phyloP scores from a whole-genome alignment of 2,797 vertebrate genomes.

The Steatocranus sp. region DNA sequence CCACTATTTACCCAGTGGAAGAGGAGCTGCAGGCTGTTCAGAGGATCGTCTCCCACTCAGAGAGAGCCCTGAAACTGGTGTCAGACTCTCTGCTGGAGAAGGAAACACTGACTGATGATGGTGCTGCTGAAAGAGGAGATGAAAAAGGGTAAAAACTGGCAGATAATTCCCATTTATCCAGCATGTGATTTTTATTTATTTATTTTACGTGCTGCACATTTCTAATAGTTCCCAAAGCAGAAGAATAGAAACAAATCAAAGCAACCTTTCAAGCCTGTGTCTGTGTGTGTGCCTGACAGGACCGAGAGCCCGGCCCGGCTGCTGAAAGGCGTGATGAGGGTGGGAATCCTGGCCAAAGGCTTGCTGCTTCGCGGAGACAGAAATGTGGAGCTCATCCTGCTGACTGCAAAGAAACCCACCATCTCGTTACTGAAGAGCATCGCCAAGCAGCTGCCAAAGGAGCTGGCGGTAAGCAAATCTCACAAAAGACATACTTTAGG shows the following conservation, averaged over 20 bases:
- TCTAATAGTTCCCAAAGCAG: background rate
- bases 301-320: conserved; percentile 55
- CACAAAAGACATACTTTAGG: background rate
- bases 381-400: conserved; percentile 79
- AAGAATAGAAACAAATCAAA: background rate
- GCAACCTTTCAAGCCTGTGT: background rate
- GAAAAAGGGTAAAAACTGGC: conserved; percentile 53
- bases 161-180: background rate
- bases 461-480: conserved; percentile 72
- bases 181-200: background rate
- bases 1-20: conserved; percentile 82
- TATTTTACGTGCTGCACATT: background rate
- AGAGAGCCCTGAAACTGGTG: conserved; percentile 82
- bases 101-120: conserved; percentile 11
- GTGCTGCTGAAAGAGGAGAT: conserved; percentile 35
- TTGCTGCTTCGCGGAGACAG: conserved; percentile 81
- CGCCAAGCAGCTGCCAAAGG: conserved; percentile 74
- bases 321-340: conserved; percentile 83
- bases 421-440: conserved; percentile 69
- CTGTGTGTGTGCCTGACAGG: conserved; percentile 23
- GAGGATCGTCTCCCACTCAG: conserved; percentile 79
- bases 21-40: conserved; percentile 83
- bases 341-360: conserved; percentile 84
- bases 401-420: conserved; percentile 82
- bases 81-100: conserved; percentile 78